Base-by-base conservation (phyloP, 2,888 invertebrate genomes). In the Orthosia gothica region DNA sequence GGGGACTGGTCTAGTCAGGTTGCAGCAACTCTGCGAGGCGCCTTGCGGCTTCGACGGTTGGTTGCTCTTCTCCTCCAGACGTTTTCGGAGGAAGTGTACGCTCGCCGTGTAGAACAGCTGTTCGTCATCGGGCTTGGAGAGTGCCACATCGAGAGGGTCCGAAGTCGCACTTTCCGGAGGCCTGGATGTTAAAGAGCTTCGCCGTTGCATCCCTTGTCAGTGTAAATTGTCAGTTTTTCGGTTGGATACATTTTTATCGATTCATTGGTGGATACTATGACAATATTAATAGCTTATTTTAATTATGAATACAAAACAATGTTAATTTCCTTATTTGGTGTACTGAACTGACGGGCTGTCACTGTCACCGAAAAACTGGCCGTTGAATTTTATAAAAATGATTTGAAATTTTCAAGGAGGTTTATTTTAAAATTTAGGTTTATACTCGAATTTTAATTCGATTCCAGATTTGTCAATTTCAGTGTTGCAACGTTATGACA, bases 101-200 rank as follows among this genome's bases (percentile, higher is more conserved):
- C 95, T 95, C n/a, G 95, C 95, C 32, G 93, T 91, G 75, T 92
- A 95, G 80, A 95, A 94, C 55, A 93, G 85, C 62, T 94, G 91
- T 76, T 92, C 91, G 85, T 95, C 92, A 52, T 93, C 92, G 3
- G 90, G 88, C 66, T 89, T 89, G 55, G 84, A 74, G 55, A 91
- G 81, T 49, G 85, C 84, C 40, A 81, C 84, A 73, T 90, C 87
- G 47, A 90, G 76, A 62, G 80, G 70, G 66, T 77, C 78, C 61
- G 76, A 83, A 74, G 83, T 80, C 71, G 82, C 80, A 82, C 75
- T 75, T 61, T 88, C 80, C n/a, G 85, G 54, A 67, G 71, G 84
- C 77, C 84, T 75, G 49, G 74, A 63, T 64, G 66, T 79, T 74
- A 84, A 23, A 81, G 72, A 62, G 79, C 83, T 86, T 81, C 82